Evolutionary conservation across 2,113 vertebrate species (phyloP).

Genomic region (Grammomys surdaster): DNA sequence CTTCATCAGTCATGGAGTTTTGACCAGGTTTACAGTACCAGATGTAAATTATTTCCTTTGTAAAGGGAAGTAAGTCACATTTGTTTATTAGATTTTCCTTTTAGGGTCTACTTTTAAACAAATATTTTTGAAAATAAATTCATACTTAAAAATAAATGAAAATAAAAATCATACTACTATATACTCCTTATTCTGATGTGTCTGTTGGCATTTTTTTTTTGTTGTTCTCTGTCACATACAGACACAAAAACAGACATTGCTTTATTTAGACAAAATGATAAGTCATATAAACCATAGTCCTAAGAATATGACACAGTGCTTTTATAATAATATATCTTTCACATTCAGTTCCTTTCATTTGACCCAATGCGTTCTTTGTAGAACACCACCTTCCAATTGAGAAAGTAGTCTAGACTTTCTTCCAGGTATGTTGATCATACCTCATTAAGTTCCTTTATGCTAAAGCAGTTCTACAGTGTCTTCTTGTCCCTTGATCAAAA

Average conservation of each 20-base stretch:
- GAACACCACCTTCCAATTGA: neutral
- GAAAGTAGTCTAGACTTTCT: neutral
- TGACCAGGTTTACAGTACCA: neutral
- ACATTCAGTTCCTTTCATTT: neutral
- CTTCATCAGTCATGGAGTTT: neutral
- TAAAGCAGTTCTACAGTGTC: neutral
- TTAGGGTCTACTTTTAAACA: neutral
- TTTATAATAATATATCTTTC: neutral
- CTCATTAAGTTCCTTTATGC: neutral
- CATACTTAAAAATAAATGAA: constrained; percentile 22
- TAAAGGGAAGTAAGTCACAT: neutral
- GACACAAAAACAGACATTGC: neutral
- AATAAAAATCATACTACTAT: neutral
- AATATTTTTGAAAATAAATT: constrained; percentile 35
- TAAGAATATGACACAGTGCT: constrained; percentile 2
- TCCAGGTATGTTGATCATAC: neutral
- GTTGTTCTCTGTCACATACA: neutral
- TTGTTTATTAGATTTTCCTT: neutral
- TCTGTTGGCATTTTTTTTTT: neutral
- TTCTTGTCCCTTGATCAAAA: neutral
- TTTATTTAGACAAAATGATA: neutral
- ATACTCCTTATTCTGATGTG: neutral
- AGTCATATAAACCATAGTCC: neutral
- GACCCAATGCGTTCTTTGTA: neutral
- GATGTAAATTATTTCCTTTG: neutral